Conservation (phyloP, 2,113 vertebrate species). For the Chloebia gouldiae region DNA sequence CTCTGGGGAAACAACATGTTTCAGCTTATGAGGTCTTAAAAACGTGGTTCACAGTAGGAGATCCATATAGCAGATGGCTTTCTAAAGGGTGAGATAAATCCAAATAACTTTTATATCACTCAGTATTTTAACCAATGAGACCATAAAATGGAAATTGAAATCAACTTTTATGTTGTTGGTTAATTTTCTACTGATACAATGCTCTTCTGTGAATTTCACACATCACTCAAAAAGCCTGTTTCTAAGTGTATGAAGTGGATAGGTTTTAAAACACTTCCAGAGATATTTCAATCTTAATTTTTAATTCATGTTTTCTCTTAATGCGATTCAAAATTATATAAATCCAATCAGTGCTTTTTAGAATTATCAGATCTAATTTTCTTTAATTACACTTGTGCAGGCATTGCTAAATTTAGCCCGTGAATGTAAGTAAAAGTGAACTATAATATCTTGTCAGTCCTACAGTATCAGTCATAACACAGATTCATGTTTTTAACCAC, state of each 20-base stretch:
- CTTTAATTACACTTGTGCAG: not conserved
- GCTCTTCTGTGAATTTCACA: not conserved
- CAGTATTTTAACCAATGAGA: conserved; percentile 2
- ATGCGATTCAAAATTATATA: not conserved
- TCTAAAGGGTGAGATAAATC: conserved; percentile 2
- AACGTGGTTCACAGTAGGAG: not conserved
- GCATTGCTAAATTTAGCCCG: not conserved
- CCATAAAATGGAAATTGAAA: not conserved
- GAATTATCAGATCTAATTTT: not conserved
- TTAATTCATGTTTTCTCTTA: not conserved
- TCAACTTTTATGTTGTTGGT: not conserved
- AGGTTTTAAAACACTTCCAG: not conserved
- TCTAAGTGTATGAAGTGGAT: not conserved
- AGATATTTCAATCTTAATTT: not conserved
- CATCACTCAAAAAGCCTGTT: not conserved
- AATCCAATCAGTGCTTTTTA: not conserved
- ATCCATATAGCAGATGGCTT: not conserved
- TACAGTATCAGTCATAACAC: not conserved
- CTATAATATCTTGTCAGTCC: not conserved
- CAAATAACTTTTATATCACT: not conserved
- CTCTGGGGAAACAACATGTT: not conserved
- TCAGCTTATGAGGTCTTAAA: not conserved
- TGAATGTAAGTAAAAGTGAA: not conserved
- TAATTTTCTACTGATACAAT: not conserved
- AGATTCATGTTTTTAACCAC: not conserved